phyloP scores from a whole-genome alignment of 2,888 invertebrate genomes.

The Bellardia pandia region DNA sequence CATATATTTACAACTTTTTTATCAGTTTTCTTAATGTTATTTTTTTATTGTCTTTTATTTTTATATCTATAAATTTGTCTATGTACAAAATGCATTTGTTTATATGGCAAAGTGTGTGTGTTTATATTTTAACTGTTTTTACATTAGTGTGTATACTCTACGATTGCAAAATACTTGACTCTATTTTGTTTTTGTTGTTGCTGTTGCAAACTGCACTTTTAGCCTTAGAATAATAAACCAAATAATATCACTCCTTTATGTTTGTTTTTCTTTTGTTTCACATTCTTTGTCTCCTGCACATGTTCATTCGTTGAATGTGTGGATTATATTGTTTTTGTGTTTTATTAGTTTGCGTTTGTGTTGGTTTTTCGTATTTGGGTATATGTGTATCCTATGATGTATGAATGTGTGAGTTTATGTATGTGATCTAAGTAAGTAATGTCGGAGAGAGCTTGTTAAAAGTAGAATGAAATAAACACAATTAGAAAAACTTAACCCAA shows the following conservation, averaged over 20 bases:
- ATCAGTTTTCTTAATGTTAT: slow-evolving; percentile 36
- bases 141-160: neutral
- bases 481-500: slow-evolving; percentile 74
- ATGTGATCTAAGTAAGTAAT: slow-evolving; percentile 25
- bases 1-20: slow-evolving; percentile 44
- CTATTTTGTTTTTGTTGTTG: slow-evolving; percentile 38
- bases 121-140: too few relatives aligned
- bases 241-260: slow-evolving; percentile 58
- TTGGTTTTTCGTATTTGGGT: slow-evolving; percentile 42
- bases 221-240: slow-evolving; percentile 67
- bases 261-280: neutral
- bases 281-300: slow-evolving; percentile 20
- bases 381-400: neutral
- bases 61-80: slow-evolving; percentile 10
- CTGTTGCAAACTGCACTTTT: slow-evolving; percentile 63
- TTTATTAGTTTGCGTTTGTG: slow-evolving; percentile 43
- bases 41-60: slow-evolving; percentile 4
- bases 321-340: slow-evolving; percentile 50
- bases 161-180: neutral
- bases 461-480: slow-evolving; percentile 68
- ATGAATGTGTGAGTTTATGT: neutral
- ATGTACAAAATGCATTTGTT: neutral
- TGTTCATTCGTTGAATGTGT: slow-evolving; percentile 51
- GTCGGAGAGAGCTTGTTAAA: slow-evolving; percentile 63
- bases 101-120: neutral